Percentiles rank a stretch among this genome's conserved stretches.
Evolutionary conservation across 2,797 vertebrate genomes (phyloP).

Genomic region (Sphenodon punctatus): DNA sequence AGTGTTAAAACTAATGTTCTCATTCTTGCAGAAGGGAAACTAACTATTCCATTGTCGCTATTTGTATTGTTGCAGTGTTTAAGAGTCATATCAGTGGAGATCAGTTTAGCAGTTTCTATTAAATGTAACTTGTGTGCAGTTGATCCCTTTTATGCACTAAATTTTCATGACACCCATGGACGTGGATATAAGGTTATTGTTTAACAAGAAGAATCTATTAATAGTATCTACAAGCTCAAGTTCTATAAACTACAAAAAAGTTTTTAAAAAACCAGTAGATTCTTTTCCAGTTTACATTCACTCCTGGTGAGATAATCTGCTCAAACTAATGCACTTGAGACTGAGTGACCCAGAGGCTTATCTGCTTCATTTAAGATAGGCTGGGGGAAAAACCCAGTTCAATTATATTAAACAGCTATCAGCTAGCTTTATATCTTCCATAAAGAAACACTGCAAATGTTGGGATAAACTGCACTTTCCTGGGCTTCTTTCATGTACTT

Average conservation of each 20-base stretch:
- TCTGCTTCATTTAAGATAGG: not conserved
- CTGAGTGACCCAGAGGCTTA: rapidly evolving
- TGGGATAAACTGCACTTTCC: no score
- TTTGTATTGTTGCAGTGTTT: not conserved
- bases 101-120: not conserved
- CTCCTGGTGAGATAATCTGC: not conserved
- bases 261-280: not conserved
- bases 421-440: no score
- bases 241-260: not conserved
- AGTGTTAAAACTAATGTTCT: rapidly evolving
- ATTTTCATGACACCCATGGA: not conserved
- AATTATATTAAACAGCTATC: no score
- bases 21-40: not conserved
- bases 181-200: not conserved
- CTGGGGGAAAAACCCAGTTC: no score
- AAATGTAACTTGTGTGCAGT: not conserved
- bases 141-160: not conserved
- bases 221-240: not conserved
- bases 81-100: not conserved
- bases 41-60: not conserved
- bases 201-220: not conserved
- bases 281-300: not conserved
- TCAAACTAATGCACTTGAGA: not conserved
- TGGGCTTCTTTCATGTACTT: no score
- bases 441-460: no score